Conservation (phyloP, 2,797 vertebrate genomes). For the Enteromius fasciolatus region DNA sequence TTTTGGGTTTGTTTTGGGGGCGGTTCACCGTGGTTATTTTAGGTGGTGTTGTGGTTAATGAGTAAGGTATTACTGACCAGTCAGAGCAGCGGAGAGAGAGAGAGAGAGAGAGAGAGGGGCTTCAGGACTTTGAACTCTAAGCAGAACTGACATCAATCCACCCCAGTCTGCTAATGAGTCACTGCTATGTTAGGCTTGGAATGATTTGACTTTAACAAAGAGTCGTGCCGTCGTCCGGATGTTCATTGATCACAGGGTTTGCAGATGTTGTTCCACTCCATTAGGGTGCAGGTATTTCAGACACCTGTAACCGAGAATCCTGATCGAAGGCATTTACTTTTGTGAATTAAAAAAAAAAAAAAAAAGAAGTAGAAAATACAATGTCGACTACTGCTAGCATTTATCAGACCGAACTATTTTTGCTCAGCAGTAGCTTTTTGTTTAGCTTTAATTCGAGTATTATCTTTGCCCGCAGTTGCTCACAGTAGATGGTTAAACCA, state of each 20-base stretch:
- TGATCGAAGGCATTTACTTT: not conserved
- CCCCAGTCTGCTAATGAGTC: slow-evolving; percentile 51
- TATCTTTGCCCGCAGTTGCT: slow-evolving; percentile 16
- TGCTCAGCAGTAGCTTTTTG: not conserved
- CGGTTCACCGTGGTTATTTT: not conserved
- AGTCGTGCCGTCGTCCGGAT: not conserved
- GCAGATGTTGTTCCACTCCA: slow-evolving; percentile 35
- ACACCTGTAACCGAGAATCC: not conserved
- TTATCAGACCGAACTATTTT: not conserved
- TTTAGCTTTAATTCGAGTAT: slow-evolving; percentile 1
- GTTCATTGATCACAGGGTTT: slow-evolving; percentile 26
- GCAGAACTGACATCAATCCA: slow-evolving; percentile 41
- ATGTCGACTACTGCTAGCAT: not conserved
- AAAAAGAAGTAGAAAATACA: not conserved
- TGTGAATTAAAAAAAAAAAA: not conserved
- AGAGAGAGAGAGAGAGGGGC: slow-evolving; percentile 14
- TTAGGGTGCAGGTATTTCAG: slow-evolving; percentile 44
- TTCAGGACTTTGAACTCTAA: slow-evolving; percentile 55
- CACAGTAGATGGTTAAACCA: slow-evolving; percentile 61
- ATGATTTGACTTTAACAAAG: slow-evolving; percentile 3
- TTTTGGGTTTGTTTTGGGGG: slow-evolving; percentile 15
- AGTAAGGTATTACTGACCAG: slow-evolving; percentile 39
- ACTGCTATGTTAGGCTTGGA: slow-evolving; percentile 22
- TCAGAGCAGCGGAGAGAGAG: slow-evolving; percentile 16
- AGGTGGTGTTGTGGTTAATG: slow-evolving; percentile 58